Conservation (phyloP, 1,140 invertebrate species). For the Rhyzopertha dominica region DNA sequence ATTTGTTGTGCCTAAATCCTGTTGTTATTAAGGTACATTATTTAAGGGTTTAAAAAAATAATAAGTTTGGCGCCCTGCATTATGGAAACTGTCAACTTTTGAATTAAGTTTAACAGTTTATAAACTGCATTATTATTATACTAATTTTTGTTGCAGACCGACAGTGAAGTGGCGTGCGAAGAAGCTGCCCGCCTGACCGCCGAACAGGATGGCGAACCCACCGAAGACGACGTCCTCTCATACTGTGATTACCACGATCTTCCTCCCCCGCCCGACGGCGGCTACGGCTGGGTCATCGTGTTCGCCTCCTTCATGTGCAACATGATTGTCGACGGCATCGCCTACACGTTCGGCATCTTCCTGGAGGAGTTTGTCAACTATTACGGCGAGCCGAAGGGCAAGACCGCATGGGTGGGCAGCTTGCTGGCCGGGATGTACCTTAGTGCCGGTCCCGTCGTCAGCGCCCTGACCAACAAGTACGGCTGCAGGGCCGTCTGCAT, state of each 20-base stretch:
- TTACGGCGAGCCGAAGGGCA: slow-evolving; percentile 82
- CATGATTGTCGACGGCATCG: slow-evolving; percentile 96
- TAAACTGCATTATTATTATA: no score
- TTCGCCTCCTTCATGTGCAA: slow-evolving; percentile 96
- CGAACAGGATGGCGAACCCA: slow-evolving; percentile 53
- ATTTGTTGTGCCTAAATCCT: neutral
- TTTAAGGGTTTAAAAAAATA: neutral
- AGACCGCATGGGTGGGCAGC: slow-evolving; percentile 90
- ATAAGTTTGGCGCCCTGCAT: neutral
- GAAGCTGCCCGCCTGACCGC: slow-evolving; percentile 69
- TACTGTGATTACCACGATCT: slow-evolving; percentile 68
- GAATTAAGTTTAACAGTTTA: slow-evolving; percentile 2
- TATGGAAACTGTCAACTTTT: neutral
- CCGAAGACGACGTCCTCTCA: slow-evolving; percentile 68
- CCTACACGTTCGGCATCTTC: slow-evolving; percentile 90
- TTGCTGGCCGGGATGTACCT: slow-evolving; percentile 91
- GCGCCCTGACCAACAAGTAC: slow-evolving; percentile 92
- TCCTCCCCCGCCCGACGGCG: slow-evolving; percentile 78
- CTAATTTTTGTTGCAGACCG: slow-evolving; percentile 62
- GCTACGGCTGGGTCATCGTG: slow-evolving; percentile 90
- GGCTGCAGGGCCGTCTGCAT: slow-evolving; percentile 92
- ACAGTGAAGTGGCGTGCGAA: slow-evolving; percentile 77
- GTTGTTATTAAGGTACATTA: neutral
- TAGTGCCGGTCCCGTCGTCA: slow-evolving; percentile 89
- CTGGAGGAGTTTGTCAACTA: slow-evolving; percentile 72